Base-by-base conservation (phyloP, 2,113 vertebrate species). In the Pangasianodon hypophthalmus region DNA sequence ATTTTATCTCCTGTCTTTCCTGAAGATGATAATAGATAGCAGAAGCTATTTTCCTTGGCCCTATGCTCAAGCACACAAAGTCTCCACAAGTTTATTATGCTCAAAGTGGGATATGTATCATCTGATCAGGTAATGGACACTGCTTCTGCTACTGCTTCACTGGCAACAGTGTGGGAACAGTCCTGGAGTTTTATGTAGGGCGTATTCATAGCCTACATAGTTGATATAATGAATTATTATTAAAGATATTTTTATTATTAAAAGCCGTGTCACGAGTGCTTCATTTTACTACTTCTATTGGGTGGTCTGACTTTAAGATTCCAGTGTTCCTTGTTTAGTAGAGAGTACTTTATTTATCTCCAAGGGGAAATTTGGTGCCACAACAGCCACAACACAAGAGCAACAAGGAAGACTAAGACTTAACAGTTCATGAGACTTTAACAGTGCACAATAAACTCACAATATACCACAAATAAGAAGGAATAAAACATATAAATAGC, bases 21-120 rank as follows among this genome's bases (percentile, higher is more conserved):
- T 81, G 54, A 24, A 46, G 87, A 87, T 83, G 86, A 75, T 21
- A 29, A 56, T 79, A 89, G 89, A 88, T 67, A 84, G 86, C 13
- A 62, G 32, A 75, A 54, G 46, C 85, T 89, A 64, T 32, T 87
- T 89, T 52, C 21, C 3, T 77, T 84, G 81, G 85, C 44, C 41
- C 37, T 80, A 41, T 37, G 14, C 62, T 82, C 29, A 46, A 56
- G 80, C 44, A 69, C 67, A 67, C 46, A 88, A 11, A 41, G 88
- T 80, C 56, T 62, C 71, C 71, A 14, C 19, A 58, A 56, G 19
- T 73, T 71, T 67, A 50, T n/a, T 37, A 52, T 52, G 37, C 26
- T 87, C 26, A 80, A 7, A 60, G 8, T 86, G 50, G 9, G 29
- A 58, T 41, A 29, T 44, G 52, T 44, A 24, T 44, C 37, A 50